Evolutionary conservation across 2,113 vertebrate species (phyloP).

Genomic region (Triplophysa dalaica): DNA sequence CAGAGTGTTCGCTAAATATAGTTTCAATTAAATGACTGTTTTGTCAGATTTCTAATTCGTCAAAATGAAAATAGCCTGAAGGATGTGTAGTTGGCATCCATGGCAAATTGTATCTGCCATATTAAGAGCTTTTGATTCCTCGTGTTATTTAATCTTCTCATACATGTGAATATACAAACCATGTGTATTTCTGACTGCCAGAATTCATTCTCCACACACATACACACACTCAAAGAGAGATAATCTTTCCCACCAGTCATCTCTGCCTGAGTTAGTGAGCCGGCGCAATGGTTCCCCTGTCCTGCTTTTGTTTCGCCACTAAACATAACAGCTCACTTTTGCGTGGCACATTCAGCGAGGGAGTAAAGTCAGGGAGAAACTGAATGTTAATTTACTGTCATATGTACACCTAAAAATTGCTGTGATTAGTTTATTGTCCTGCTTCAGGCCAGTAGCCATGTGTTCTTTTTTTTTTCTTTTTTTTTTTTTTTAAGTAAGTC

Average conservation of each 20-base stretch:
- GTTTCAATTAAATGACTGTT: not conserved
- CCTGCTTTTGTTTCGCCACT: not conserved
- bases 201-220: too few species aligned
- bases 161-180: not conserved
- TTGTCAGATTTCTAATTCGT: not conserved
- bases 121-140: slow-evolving; percentile 5
- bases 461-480: too few species aligned
- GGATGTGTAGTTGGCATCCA: not conserved
- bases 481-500: too few species aligned
- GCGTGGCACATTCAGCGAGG: not conserved
- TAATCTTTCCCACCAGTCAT: too few species aligned
- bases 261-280: too few species aligned
- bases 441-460: not conserved
- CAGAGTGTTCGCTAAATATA: not conserved
- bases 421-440: not conserved
- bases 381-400: not conserved
- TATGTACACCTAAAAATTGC: not conserved
- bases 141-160: slow-evolving; percentile 8
- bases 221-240: not conserved
- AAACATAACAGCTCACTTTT: not conserved
- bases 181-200: not conserved
- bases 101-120: too few species aligned
- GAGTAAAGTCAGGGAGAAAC: not conserved
- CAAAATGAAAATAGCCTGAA: not conserved
- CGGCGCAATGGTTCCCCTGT: not conserved